Evolutionary conservation across 2,888 invertebrate genomes (phyloP).

Genomic region (Calliphora vomitoria): DNA sequence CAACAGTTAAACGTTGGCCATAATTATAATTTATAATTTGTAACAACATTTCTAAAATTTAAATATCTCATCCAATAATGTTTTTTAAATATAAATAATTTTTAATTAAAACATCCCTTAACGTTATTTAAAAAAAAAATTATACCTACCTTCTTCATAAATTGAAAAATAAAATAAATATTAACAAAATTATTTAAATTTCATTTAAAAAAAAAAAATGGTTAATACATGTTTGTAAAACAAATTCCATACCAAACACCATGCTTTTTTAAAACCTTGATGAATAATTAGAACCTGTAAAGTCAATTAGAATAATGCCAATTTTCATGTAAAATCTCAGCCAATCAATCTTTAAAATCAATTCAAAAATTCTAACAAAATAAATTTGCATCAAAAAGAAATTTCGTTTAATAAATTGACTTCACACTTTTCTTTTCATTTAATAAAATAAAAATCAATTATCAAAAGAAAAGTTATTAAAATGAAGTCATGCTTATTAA

Average conservation of each 20-base stretch:
- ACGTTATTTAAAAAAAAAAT: too few relatives aligned
- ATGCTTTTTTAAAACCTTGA: conserved; percentile 41
- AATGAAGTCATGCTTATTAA: conserved; percentile 50
- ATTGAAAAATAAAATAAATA: neutral
- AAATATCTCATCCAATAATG: too few relatives aligned
- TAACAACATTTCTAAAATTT: too few relatives aligned
- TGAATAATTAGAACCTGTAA: conserved; percentile 26
- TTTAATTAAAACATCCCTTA: too few relatives aligned
- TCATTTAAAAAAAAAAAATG: neutral
- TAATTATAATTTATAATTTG: too few relatives aligned
- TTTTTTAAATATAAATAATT: too few relatives aligned
- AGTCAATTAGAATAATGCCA: conserved; percentile 25
- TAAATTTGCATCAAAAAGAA: neutral
- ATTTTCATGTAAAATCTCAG: conserved; percentile 14
- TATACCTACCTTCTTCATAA: conserved; percentile 36
- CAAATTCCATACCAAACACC: conserved; percentile 35
- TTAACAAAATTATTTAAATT: neutral
- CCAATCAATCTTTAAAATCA: neutral
- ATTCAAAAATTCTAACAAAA: conserved; percentile 13
- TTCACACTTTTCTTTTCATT: conserved; percentile 23
- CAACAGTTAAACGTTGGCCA: too few relatives aligned
- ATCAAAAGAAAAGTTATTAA: neutral
- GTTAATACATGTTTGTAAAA: neutral
- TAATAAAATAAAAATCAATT: neutral
- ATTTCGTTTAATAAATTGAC: conserved; percentile 20